phyloP scores from a whole-genome alignment of 2,113 vertebrate genomes.

The Isurus oxyrinchus region DNA sequence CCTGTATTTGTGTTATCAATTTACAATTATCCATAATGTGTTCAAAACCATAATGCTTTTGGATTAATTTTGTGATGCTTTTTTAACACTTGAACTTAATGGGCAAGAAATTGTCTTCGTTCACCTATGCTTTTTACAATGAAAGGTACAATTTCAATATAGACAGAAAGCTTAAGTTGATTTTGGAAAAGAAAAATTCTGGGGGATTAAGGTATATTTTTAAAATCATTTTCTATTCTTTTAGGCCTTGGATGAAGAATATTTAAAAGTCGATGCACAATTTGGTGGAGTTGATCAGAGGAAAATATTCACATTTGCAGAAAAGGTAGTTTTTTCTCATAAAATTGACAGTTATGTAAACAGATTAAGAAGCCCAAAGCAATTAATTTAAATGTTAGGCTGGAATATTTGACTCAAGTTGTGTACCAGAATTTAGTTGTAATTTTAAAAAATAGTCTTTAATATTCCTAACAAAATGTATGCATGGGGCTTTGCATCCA shows the following conservation, averaged over 20 bases:
- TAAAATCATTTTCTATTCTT: slow-evolving; percentile 30
- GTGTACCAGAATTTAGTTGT: not conserved
- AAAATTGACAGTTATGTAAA: not conserved
- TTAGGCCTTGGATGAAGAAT: slow-evolving; percentile 93
- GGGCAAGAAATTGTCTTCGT: not conserved
- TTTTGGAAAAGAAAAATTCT: not conserved
- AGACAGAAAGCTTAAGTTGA: not conserved
- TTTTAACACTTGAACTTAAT: not conserved
- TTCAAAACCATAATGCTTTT: not conserved
- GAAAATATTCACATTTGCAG: slow-evolving; percentile 96
- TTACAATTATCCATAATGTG: not conserved
- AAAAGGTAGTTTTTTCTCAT: slow-evolving; percentile 69
- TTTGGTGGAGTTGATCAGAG: slow-evolving; percentile 96
- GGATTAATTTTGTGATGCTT: not conserved
- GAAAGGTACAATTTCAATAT: not conserved
- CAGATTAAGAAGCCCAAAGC: not conserved
- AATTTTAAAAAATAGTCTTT: not conserved
- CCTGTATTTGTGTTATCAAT: not conserved
- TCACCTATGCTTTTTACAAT: not conserved
- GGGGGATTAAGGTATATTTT: not conserved
- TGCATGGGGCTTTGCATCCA: not conserved
- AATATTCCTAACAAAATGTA: not conserved
- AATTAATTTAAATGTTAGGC: not conserved
- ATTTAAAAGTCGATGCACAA: slow-evolving; percentile 90
- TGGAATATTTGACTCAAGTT: not conserved